Conservation (phyloP, 2,888 invertebrate genomes). For the Strigamia maritima region DNA sequence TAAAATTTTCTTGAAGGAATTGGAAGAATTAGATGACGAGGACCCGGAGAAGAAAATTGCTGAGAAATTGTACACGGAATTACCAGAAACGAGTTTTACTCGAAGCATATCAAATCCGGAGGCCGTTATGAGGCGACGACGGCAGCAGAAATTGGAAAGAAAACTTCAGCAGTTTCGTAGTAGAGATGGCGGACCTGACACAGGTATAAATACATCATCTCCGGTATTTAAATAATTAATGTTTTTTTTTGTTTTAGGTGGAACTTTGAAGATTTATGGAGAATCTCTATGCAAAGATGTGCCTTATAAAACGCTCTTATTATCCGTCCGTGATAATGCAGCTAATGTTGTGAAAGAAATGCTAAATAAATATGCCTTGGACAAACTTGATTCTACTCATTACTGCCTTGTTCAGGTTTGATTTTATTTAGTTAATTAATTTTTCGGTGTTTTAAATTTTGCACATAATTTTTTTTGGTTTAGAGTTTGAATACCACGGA, state of each 20-base stretch:
- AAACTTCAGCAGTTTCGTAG: constrained; percentile 94
- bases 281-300: constrained; percentile 93
- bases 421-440: background rate
- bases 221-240: background rate
- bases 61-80: constrained; percentile 87
- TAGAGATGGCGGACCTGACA: constrained; percentile 92
- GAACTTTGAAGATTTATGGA: constrained; percentile 76
- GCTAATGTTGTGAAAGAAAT: constrained; percentile 91
- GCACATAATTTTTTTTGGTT: background rate
- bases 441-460: background rate
- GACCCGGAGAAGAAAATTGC: constrained; percentile 73
- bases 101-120: constrained; percentile 99
- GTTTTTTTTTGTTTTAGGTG: constrained; percentile 50
- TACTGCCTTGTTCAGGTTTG: constrained; percentile 92
- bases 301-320: constrained; percentile 93
- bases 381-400: constrained; percentile 80
- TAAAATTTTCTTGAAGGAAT: too few relatives aligned
- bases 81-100: constrained; percentile 97
- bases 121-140: constrained; percentile 94
- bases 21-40: constrained; percentile 56
- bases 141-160: constrained; percentile 94
- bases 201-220: constrained; percentile 57
- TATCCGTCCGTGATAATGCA: constrained; percentile 89
- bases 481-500: constrained; percentile 37
- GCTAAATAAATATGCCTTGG: constrained; percentile 92